phyloP scores from a whole-genome alignment of 2,797 vertebrate genomes.

The Hippoglossus hippoglossus region DNA sequence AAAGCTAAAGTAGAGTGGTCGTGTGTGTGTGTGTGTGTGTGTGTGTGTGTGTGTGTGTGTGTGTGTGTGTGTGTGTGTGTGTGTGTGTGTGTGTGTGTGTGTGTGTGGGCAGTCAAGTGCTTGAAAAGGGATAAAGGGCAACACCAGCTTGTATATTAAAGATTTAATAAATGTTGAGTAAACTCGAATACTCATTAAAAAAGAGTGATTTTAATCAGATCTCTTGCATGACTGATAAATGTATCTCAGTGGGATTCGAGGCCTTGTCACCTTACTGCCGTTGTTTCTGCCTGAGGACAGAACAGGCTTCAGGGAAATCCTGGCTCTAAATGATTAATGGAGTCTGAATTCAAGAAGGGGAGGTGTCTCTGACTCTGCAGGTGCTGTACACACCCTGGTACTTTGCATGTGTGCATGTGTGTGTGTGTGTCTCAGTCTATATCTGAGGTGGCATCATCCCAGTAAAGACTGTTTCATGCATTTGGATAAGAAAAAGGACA shows the following conservation, averaged over 20 bases:
- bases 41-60: not conserved
- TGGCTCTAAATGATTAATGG: slow-evolving; percentile 74
- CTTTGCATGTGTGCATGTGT: too few species aligned
- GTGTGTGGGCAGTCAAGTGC: not conserved
- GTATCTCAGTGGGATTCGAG: slow-evolving; percentile 49
- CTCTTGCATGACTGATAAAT: slow-evolving; percentile 57
- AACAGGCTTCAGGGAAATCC: slow-evolving; percentile 67
- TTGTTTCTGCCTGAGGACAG: slow-evolving; percentile 54
- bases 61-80: not conserved
- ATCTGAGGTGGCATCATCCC: too few species aligned
- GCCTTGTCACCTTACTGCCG: slow-evolving; percentile 58
- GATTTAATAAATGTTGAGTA: slow-evolving; percentile 11
- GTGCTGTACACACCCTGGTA: slow-evolving; percentile 50
- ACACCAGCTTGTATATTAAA: slow-evolving; percentile 7
- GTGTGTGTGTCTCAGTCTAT: too few species aligned
- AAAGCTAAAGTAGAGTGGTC: not conserved
- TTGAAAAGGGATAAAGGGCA: slow-evolving; percentile 27
- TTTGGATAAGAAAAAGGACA: too few species aligned
- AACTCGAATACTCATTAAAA: slow-evolving; percentile 36
- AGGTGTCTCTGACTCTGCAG: slow-evolving; percentile 63
- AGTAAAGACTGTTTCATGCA: too few species aligned
- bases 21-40: not conserved
- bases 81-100: not conserved
- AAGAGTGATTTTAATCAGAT: slow-evolving; percentile 31
- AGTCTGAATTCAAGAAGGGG: slow-evolving; percentile 48